Conservation (phyloP, 2,888 invertebrate genomes). For the Archaeoteleia sp. region DNA sequence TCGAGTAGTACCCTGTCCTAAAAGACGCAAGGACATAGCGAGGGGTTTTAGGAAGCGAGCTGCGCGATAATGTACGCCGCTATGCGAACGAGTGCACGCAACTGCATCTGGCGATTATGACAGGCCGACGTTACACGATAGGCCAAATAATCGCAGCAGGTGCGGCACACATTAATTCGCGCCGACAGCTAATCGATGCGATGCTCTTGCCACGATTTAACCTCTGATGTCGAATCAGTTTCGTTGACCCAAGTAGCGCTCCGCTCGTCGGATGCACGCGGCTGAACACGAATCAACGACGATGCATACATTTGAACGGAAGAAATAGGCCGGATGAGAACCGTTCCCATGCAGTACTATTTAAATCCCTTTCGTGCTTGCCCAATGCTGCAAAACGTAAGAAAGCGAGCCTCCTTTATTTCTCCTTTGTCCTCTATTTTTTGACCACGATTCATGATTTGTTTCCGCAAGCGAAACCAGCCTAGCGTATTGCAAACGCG, state of each 20-base stretch:
- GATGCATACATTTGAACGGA: background rate
- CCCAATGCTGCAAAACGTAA: background rate
- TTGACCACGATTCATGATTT: conserved; percentile 9
- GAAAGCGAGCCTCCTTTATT: background rate
- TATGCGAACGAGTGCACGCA: conserved; percentile 17
- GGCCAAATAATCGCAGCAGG: conserved; percentile 34
- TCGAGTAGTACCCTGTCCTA: too few species aligned
- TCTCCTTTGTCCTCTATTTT: background rate
- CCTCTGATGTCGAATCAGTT: conserved; percentile 27
- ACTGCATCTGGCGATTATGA: conserved; percentile 31
- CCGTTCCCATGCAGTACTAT: conserved; percentile 1
- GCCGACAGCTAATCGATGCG: conserved; percentile 33
- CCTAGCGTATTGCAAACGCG: background rate
- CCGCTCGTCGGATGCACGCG: background rate
- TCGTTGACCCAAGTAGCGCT: conserved; percentile 10
- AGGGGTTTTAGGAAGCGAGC: too few species aligned
- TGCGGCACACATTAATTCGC: conserved; percentile 32
- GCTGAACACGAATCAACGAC: too few species aligned
- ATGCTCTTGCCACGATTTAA: conserved; percentile 27
- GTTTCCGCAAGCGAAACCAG: conserved; percentile 7
- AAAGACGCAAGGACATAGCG: too few species aligned
- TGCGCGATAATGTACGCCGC: conserved; percentile 2
- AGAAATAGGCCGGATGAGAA: conserved; percentile 1
- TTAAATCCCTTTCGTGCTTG: conserved; percentile 1
- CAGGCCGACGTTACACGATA: conserved; percentile 33